Percentiles rank a stretch among this genome's conserved stretches.
Conservation (phyloP, 2,797 vertebrate species). For the Manis javanica region DNA sequence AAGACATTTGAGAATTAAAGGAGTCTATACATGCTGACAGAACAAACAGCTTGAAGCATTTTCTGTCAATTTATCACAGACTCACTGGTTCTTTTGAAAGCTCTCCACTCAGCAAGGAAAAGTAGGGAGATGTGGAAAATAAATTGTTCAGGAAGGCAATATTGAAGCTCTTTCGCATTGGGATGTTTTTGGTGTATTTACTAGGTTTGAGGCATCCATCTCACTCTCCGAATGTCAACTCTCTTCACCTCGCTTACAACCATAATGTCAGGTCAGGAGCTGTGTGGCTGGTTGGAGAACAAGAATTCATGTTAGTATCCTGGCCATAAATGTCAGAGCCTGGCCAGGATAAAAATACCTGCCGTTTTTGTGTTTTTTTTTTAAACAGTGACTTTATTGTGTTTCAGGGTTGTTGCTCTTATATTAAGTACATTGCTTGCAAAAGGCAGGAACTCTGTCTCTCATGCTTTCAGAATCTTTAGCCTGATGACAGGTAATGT, state of each 20-base stretch:
- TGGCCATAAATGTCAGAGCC: constrained; percentile 60
- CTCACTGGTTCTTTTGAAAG: constrained; percentile 64
- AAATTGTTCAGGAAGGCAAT: neutral
- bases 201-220: neutral
- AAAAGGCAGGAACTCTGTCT: constrained; percentile 34
- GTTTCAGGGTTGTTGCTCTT: constrained; percentile 52
- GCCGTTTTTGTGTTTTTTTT: neutral
- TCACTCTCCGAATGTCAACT: constrained; percentile 33
- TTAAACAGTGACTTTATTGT: constrained; percentile 41
- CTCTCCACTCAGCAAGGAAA: constrained; percentile 49
- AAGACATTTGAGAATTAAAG: constrained; percentile 74
- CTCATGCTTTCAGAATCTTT: constrained; percentile 8
- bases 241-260: constrained; percentile 42
- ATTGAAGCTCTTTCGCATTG: constrained; percentile 4
- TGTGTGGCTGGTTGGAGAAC: constrained; percentile 43
- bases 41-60: constrained; percentile 65
- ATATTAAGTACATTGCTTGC: constrained; percentile 44
- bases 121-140: constrained; percentile 46
- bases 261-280: constrained; percentile 41
- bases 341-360: constrained; percentile 70
- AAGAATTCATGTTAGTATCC: constrained; percentile 62
- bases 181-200: constrained; percentile 41
- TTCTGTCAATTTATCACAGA: constrained; percentile 70
- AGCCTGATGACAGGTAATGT: neutral
- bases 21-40: constrained; percentile 60